phyloP scores from a whole-genome alignment of 1,140 invertebrate genomes.

The Gryon sp. region DNA sequence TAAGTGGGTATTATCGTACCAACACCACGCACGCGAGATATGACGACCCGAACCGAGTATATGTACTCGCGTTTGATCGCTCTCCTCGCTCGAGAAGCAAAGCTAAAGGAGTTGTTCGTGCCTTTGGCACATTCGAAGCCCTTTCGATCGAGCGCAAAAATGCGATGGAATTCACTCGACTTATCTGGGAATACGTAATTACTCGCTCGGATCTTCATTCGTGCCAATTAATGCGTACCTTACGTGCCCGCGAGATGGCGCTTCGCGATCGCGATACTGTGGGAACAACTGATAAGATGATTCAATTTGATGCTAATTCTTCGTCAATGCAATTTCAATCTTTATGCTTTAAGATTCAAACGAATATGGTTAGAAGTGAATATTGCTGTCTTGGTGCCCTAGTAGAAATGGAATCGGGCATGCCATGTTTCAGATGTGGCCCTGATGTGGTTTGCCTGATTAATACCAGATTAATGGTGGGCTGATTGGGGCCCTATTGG shows the following conservation, averaged over 20 bases:
- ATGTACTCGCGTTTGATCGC: slow-evolving; percentile 49
- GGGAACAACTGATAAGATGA: slow-evolving; percentile 50
- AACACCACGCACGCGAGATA: slow-evolving; percentile 53
- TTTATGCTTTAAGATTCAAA: no score
- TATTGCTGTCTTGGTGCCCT: no score
- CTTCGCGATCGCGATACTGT: slow-evolving; percentile 19
- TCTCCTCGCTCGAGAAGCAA: slow-evolving; percentile 30
- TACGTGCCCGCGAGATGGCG: slow-evolving; percentile 12
- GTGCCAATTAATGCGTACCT: slow-evolving; percentile 42
- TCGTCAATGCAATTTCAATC: no score
- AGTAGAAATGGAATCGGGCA: no score
- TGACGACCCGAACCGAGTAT: no score
- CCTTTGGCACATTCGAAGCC: slow-evolving; percentile 52
- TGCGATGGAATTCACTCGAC: slow-evolving; percentile 28
- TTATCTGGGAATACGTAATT: slow-evolving; percentile 48
- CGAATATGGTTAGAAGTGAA: no score
- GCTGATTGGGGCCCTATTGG: no score
- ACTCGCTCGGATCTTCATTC: slow-evolving; percentile 29
- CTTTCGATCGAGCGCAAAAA: slow-evolving; percentile 35
- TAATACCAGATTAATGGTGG: no score
- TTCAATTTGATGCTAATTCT: no score
- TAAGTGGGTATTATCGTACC: slow-evolving; percentile 60
- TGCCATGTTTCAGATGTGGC: no score
- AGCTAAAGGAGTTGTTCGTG: slow-evolving; percentile 58
- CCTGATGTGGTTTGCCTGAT: no score